Evolutionary conservation across 2,888 invertebrate species (phyloP), one percentile per base, ranked within the genome.

Genomic region (Nemotelus nigrinus): DNA sequence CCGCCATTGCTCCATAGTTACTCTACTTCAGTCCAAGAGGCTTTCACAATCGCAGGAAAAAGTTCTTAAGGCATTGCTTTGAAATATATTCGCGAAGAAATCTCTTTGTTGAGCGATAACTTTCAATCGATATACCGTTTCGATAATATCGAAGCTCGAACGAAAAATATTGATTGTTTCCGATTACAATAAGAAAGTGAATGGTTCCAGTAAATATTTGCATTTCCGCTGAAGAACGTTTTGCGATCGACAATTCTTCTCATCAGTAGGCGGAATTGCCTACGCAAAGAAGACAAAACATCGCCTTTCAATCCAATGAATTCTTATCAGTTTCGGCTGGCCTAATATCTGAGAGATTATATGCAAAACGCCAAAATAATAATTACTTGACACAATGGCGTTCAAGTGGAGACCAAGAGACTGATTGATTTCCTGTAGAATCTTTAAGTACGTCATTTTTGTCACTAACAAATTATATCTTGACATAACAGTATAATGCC

Each of bases 81-180:
- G 67, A 48, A 67, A 67, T 67, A 48, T 47, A 67, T 67, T 67
- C 67, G 67, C 48, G 67, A 67, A 25, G 67, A 67, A 48, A 67
- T 67, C 67, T 44, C n/a, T 67, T 67, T 67, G 67, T 67, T 48
- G 50, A 45, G 39, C 47, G 10, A 3, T 25, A 67, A 67, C 25
- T 50, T 39, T 48, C 25, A 48, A 25, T 10, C 39, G 6, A 5
- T 67, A 5, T 25, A 3, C 67, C n/a, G 0, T 10, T 47, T 47
- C 67, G 41, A 60, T 60, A 60, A 60, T 57, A 8, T n/a, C 57
- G 57, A 6, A 3, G 57, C 25, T 50, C 67, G 48, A 67, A 67
- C 67, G 67, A 39, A 47, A 67, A 67, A 67, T 67, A 67, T 67
- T 67, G 67, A 67, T 67, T 67, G 67, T 67, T 67, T 67, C 67